Base-by-base conservation (phyloP, 2,888 invertebrate genomes). In the Sarcophaga rosellei region DNA sequence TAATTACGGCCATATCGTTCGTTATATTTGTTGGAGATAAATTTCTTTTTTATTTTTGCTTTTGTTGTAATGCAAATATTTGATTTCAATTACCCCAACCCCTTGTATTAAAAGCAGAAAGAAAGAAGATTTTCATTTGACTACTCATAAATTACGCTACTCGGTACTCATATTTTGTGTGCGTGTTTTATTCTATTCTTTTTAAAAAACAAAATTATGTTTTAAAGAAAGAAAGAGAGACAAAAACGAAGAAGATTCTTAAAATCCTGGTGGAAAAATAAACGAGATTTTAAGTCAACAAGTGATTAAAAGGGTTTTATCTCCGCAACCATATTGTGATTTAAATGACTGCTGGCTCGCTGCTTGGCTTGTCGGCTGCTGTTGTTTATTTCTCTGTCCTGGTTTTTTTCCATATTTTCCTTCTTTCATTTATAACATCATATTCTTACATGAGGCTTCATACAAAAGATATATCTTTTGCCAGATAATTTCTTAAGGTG, bases 81-180 rank as follows among this genome's bases (percentile, higher is more conserved):
- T 79, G 47, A 70, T 82, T 79, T 85, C 78, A 85, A 85, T 85
- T 85, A 85, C 78, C 82, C 81, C 81, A 47, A 65, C 82, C 20
- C 20, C 15, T 35, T 35, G 10, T 1, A 35, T 35, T 35, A 35
- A 35, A 25, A 35, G 10, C 35, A 10, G 35, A 35, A 35, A 10
- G 35, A 35, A 35, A 35, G 35, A 35, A 35, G 21, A 23, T 21
- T 65, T 66, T 57, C 35, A 25, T 12, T 6, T 59, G 44, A 45
- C 47, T 72, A 3, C 4, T 47, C 15, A 53, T 65, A 47, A 82
- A 72, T 76, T 76, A 25, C 68, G 73, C 3, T 66, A 78, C 62
- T 74, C 73, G 20, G 20, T 44, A 83, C 68, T 45, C 68, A 57
- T 35, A 35, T 35, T 35, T 35, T 35, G 35, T 35, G 8, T 35